Base-by-base conservation (phyloP, 1,140 invertebrate genomes). In the roundworm (Caenorhabditis elegans) region DNA sequence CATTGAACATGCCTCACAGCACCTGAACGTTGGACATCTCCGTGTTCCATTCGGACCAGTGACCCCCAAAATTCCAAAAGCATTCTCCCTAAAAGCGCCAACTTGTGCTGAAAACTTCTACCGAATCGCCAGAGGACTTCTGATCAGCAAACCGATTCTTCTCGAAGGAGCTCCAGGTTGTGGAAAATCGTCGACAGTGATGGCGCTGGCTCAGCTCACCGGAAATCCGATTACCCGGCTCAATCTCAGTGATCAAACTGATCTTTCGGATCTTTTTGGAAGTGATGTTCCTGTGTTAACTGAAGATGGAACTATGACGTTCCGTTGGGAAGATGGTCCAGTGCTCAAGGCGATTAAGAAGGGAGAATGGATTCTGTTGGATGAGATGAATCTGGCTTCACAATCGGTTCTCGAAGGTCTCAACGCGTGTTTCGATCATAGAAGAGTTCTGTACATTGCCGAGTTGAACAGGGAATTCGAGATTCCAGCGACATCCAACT, bases 191-290 rank as follows among this genome's bases (percentile, higher is more conserved):
- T 97, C 95, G 88, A 91, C 98, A 53, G 94, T 99, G 2, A 93
- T 93, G 60, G 95, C 96, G n/a, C 91, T 99, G 19, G 96, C 96
- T 0, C 94, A 93, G 90, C 92, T 93, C 4, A 93, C 95, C 28
- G 94, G 95, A 0, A 92, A 96, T 90, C 84, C 91, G 17, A 92
- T 98, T 10, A 93, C 96, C 17, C 91, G 98, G 47, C 96, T 99
- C 53, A 99, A 99, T 92, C 92, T 99, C 15, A 98, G 96, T 49
- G 97, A 99, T 89, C 97, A 99, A 92, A 99, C 97, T 0, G 97
- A 99, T 91, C 93, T 98, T 60, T 95, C 94, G 22, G 98, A 99
- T 92, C 91, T 99, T 17, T 99, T 99, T 92, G 98, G 98, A 53
- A 94, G 96, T 48, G 97, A 99, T 92, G 91, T 99, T 65, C 98